Percentiles rank a stretch among this genome's conserved stretches.
phyloP scores from a whole-genome alignment of 2,797 vertebrate species.

The Centropyge bicolor region DNA sequence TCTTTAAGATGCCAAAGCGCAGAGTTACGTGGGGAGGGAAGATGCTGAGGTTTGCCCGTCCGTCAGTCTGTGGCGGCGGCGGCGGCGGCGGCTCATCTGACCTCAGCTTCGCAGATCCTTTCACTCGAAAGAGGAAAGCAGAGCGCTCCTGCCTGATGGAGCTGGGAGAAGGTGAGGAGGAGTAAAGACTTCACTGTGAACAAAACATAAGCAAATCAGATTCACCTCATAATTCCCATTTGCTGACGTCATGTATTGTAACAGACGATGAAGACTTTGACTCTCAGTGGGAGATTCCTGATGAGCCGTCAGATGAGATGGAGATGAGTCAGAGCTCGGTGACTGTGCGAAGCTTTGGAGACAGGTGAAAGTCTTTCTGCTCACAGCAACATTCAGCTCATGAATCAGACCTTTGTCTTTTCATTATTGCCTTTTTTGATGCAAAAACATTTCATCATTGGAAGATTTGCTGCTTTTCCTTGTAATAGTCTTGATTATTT shows the following conservation, averaged over 20 bases:
- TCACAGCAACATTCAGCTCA: neutral
- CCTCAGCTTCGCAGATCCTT: conserved; percentile 69
- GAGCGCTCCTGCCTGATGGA: conserved; percentile 65
- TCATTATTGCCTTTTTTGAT: too few species aligned
- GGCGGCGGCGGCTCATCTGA: conserved; percentile 61
- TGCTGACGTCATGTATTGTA: neutral
- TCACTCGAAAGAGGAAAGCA: conserved; percentile 77
- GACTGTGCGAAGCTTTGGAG: conserved; percentile 67
- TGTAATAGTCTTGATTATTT: too few species aligned
- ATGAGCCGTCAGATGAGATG: conserved; percentile 72
- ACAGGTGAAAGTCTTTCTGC: conserved; percentile 69
- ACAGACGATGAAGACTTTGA: conserved; percentile 82
- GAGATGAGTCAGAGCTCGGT: conserved; percentile 73
- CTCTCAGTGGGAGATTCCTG: conserved; percentile 71
- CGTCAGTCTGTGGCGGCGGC: conserved; percentile 39
- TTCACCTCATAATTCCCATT: neutral
- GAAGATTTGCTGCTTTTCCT: too few species aligned
- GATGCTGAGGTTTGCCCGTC: conserved; percentile 63
- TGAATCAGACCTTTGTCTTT: neutral
- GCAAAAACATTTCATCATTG: too few species aligned
- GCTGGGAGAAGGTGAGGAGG: conserved; percentile 67
- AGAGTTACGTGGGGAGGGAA: conserved; percentile 96
- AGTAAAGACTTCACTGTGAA: neutral
- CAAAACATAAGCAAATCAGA: neutral
- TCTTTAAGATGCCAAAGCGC: conserved; percentile 88